Evolutionary conservation across 2,888 invertebrate species (phyloP).

Genomic region (Lottia gigantea): DNA sequence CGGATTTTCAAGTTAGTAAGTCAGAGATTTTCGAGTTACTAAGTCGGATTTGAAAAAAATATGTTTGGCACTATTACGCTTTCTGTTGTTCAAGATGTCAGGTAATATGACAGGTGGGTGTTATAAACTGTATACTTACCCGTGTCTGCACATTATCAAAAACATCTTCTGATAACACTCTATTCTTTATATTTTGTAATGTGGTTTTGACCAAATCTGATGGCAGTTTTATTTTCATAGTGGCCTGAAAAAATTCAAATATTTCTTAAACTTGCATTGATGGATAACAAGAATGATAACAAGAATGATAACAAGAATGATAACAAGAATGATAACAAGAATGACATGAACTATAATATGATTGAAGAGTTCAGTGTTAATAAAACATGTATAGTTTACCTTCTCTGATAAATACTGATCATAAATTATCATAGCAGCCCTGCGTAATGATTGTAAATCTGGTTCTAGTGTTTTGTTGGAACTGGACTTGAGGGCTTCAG

Average conservation of each 20-base stretch:
- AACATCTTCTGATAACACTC: constrained; percentile 78
- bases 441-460: constrained; percentile 70
- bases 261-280: background rate
- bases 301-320: too few relatives aligned
- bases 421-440: constrained; percentile 80
- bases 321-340: too few relatives aligned
- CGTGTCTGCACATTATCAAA: constrained; percentile 83
- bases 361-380: too few relatives aligned
- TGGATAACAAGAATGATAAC: too few relatives aligned
- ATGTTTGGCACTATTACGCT: too few relatives aligned
- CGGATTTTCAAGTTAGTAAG: too few relatives aligned
- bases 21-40: too few relatives aligned
- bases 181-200: constrained; percentile 75
- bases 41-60: too few relatives aligned
- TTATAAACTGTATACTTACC: constrained; percentile 41
- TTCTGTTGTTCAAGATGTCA: too few relatives aligned
- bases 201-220: constrained; percentile 75
- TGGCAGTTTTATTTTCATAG: constrained; percentile 76
- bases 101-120: too few relatives aligned
- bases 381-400: constrained; percentile 50
- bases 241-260: constrained; percentile 69
- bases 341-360: too few relatives aligned
- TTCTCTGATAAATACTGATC: constrained; percentile 83
- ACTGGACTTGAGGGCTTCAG: constrained; percentile 47
- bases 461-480: constrained; percentile 41